A percentile compares a stretch with the other conserved stretches of the same genome.
phyloP scores from a whole-genome alignment of 2,888 invertebrate species.

The Argyresthia albistria region DNA sequence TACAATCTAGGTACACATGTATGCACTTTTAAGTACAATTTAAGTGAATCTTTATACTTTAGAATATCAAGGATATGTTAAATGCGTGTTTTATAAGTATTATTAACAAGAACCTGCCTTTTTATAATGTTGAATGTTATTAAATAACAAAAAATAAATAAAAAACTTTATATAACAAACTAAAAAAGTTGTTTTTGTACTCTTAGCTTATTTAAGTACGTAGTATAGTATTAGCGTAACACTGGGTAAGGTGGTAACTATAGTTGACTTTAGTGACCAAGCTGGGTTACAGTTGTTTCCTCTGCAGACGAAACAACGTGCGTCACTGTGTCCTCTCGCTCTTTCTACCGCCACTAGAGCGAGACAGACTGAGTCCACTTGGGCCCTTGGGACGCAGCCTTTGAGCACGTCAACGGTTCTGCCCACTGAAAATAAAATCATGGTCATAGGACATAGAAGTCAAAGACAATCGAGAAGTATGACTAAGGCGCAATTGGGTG shows the following conservation, averaged over 20 bases:
- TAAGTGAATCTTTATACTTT: too few species aligned
- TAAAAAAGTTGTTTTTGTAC: too few species aligned
- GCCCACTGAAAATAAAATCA: conserved; percentile 38
- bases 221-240: not conserved
- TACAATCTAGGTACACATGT: too few species aligned
- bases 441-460: too few species aligned
- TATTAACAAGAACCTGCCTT: not conserved
- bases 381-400: conserved; percentile 50
- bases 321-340: conserved; percentile 59
- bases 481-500: too few species aligned
- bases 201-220: conserved; percentile 1
- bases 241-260: not conserved
- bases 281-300: conserved; percentile 53
- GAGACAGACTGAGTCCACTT: conserved; percentile 55
- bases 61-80: too few species aligned
- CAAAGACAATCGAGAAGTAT: too few species aligned
- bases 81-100: too few species aligned
- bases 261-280: conserved; percentile 5
- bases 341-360: conserved; percentile 49
- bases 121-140: conserved; percentile 1
- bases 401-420: conserved; percentile 55
- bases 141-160: not conserved
- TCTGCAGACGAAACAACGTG: conserved; percentile 50
- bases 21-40: too few species aligned
- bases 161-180: not conserved